Percentiles rank a stretch among this genome's conserved stretches.
These are phyloP conservation scores for Octomys mimax DNA, from an alignment of 2,797 vertebrate species.

Conservation along the genomic window DNA sequence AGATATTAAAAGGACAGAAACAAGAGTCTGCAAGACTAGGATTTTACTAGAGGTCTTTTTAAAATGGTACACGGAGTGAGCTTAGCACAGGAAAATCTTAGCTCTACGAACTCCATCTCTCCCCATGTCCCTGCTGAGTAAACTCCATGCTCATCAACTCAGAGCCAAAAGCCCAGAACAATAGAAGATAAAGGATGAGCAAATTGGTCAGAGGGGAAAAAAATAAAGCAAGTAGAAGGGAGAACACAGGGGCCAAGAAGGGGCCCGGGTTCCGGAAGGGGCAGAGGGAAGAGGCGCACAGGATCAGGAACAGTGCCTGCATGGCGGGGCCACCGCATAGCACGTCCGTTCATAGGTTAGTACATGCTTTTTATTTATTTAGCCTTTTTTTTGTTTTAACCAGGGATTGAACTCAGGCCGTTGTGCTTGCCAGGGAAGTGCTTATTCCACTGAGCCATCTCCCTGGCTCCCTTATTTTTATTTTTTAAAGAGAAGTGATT, in stretches of 20 bases:
- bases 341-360: neutral
- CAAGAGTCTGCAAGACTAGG: neutral
- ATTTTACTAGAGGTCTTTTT: neutral
- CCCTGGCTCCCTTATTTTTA: too few relatives aligned
- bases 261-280: neutral
- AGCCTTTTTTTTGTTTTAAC: too few relatives aligned
- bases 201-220: neutral
- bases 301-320: neutral
- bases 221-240: neutral
- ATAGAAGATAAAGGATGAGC: neutral
- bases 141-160: neutral
- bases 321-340: neutral
- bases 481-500: neutral
- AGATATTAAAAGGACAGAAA: neutral
- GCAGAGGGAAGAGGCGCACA: neutral
- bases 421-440: too few relatives aligned
- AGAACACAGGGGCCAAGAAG: neutral
- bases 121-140: neutral
- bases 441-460: too few relatives aligned
- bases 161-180: slow-evolving; percentile 13
- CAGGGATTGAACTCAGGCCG: too few relatives aligned
- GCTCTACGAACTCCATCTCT: neutral
- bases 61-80: neutral
- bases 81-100: slow-evolving; percentile 9
- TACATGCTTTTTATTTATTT: neutral